Conservation (phyloP, 1,140 invertebrate species). For the Drosophila ohnishii region DNA sequence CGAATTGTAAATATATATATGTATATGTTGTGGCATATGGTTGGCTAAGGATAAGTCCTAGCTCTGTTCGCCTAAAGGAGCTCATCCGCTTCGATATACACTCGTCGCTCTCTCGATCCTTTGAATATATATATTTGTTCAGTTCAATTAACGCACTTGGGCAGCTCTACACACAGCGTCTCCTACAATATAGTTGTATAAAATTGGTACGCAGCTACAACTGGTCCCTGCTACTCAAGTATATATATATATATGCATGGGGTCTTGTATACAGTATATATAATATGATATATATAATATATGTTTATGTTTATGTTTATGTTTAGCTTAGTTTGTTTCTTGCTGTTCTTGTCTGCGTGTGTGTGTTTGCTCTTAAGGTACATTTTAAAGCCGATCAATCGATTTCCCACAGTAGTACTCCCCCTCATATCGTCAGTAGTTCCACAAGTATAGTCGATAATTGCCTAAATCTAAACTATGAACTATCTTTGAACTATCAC, state of each 20-base stretch:
- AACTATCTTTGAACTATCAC: conserved; percentile 82
- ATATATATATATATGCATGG: conserved; percentile 5
- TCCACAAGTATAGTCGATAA: conserved; percentile 9
- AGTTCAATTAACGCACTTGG: conserved; percentile 29
- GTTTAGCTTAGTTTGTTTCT: conserved; percentile 4
- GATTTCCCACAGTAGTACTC: conserved; percentile 32
- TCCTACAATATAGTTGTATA: conserved; percentile 3
- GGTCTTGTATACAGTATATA: conserved; percentile 12
- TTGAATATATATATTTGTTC: conserved; percentile 13
- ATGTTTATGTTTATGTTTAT: conserved; percentile 23
- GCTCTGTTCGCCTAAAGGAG: neutral
- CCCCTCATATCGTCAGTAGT: conserved; percentile 17
- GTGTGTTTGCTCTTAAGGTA: conserved; percentile 31
- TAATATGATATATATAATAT: conserved; percentile 20
- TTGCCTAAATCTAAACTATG: conserved; percentile 52
- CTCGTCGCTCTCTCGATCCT: neutral
- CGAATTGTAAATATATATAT: conserved; percentile 16
- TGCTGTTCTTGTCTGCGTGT: conserved; percentile 2
- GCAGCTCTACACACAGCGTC: neutral
- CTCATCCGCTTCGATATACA: neutral
- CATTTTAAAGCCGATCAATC: conserved; percentile 61
- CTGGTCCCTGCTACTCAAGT: conserved; percentile 13
- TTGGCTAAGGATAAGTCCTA: conserved; percentile 7
- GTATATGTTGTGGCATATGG: conserved; percentile 20
- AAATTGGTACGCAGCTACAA: conserved; percentile 15